Evolutionary conservation across 1,140 invertebrate genomes (phyloP), one percentile per base, ranked within the genome.

Genomic region (Drosophila funebris): DNA sequence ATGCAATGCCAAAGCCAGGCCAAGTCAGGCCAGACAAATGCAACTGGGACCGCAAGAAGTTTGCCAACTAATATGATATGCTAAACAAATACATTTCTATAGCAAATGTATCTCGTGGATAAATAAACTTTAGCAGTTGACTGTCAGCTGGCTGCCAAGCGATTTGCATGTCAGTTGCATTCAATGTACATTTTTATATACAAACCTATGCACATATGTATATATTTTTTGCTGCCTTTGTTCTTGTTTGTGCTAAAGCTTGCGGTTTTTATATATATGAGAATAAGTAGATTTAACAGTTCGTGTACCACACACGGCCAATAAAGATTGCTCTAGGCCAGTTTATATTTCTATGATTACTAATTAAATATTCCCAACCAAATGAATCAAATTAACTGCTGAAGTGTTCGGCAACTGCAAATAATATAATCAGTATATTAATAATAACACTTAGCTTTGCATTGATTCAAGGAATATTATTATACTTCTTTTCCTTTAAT

Each of bases 1-100:
- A 81, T 88, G 78, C 78, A 82, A 87, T 76, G 70, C 66, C 64
- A 70, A 64, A 48, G 53, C 18, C 37, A 24, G 22, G 16, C 31
- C 36, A 44, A 16, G n/a, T 37, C 22, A 60, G 46, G 57, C 36
- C 67, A 39, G 68, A 73, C 33, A 68, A 84, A 73, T 67, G 77
- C 68, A 72, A 74, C 41, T 33, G 53, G 22, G 44, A 71, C 68
- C 56, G 11, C 64, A 68, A 68, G 64, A 68, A 68, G 46, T 56
- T 69, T 76, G 73, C 73, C 57, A 73, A 41, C 68, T 67, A 64
- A 73, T 76, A 73, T 67, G 58, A 76, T 72, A 54, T 48, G 54
- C 64, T 66, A 73, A 76, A 76, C 50, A 74, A 63, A 63, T 64
- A 54, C 16, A 52, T 74, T 54, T 69, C 52, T 73, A 63, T 52